Base-by-base conservation (phyloP, 1,140 invertebrate species). In the Anastrepha ludens region DNA sequence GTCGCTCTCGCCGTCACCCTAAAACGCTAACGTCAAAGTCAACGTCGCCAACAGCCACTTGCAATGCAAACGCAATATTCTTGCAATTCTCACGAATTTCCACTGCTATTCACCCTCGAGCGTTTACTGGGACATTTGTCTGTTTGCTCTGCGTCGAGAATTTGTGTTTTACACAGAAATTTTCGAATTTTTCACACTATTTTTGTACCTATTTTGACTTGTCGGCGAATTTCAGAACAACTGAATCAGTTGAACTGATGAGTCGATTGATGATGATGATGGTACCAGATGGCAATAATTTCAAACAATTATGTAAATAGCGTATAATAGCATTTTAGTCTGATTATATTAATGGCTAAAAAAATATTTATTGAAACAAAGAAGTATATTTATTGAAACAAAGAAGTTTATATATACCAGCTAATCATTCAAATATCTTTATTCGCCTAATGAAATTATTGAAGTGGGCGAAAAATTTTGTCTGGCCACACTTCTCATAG, bases 171-270 rank as follows among this genome's bases (percentile, higher is more conserved):
- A 13, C 2, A 81, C 44, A 81, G 47, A 58, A 81, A n/a, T 55
- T 81, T 50, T 81, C 20, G 8, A 13, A 13, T 55, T 81, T 81
- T 55, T n/a, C 13, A 8, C 74, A 81, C 41, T 81, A 55, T 81
- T 81, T 81, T 81, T 29, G 74, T n/a, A 55, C 17, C 55, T 81
- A n/a, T 20, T 41, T 81, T 2, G 5, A 5, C 8, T 81, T 81
- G 74, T 81, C 74, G 50, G 74, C 74, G 74, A 81, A 81, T 55
- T 58, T 81, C 74, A 81, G 74, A 81, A 9, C 60, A 15, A 81
- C 9, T 55, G 47, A 41, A n/a, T n/a, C n/a, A n/a, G n/a, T n/a
- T n/a, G 41, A 44, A 15, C 13, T 44, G 15, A 9, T 17, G 13
- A 47, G 4, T n/a, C 41, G 13, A 17, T 74, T 44, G 41, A 41